A percentile compares a stretch with the other conserved stretches of the same genome.
phyloP scores from a whole-genome alignment of 2,888 invertebrate species.

The Spodoptera picta region DNA sequence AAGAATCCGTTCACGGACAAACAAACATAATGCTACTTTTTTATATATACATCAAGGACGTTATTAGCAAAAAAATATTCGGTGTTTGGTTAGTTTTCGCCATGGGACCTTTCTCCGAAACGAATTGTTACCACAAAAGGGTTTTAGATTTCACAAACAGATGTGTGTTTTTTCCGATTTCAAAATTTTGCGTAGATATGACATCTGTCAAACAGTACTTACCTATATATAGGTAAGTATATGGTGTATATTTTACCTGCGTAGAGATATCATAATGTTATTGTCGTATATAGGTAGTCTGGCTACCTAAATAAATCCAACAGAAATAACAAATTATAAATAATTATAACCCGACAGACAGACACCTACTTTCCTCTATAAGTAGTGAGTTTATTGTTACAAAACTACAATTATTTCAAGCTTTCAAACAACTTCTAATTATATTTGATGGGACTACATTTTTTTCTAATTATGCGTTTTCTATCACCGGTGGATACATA shows the following conservation, averaged over 20 bases:
- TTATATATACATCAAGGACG: conserved; percentile 63
- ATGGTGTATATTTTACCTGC: conserved; percentile 28
- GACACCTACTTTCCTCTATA: too few species aligned
- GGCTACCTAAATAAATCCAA: too few species aligned
- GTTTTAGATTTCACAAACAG: conserved; percentile 84
- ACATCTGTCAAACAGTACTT: conserved; percentile 45
- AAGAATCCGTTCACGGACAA: conserved; percentile 73
- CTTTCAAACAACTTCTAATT: too few species aligned
- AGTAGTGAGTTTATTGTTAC: too few species aligned
- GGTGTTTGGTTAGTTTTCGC: conserved; percentile 65
- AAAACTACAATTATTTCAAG: too few species aligned
- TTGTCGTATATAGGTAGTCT: too few species aligned
- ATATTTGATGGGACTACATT: too few species aligned
- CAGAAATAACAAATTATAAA: too few species aligned
- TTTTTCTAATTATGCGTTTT: too few species aligned
- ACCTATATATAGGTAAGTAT: not conserved
- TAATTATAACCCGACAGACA: too few species aligned
- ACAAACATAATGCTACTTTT: conserved; percentile 72
- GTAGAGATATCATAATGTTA: not conserved
- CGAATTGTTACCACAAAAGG: conserved; percentile 77
- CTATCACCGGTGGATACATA: too few species aligned
- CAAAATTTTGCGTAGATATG: conserved; percentile 44
- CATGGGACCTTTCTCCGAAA: conserved; percentile 66
- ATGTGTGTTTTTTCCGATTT: conserved; percentile 66
- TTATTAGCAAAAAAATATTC: conserved; percentile 69